Evolutionary conservation across 2,113 vertebrate species (phyloP).

Genomic region (Gopherus evgoodei): DNA sequence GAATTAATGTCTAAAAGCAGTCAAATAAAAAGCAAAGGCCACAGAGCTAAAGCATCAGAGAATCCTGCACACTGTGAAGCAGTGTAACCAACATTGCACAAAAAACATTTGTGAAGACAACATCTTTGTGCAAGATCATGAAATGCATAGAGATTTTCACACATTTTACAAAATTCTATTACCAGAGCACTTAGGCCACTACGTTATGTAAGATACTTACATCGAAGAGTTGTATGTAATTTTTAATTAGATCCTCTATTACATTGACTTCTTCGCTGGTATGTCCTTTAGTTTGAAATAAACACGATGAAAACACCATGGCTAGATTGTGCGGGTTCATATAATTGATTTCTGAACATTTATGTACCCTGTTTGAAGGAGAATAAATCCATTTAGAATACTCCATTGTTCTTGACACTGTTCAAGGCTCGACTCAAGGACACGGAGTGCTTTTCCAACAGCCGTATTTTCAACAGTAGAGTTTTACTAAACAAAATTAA

Average conservation of each 20-base stretch:
- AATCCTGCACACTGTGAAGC: background rate
- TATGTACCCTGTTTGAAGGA: conserved; percentile 87
- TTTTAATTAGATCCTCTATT: conserved; percentile 91
- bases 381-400: conserved; percentile 34
- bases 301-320: conserved; percentile 88
- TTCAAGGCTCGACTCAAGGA: background rate
- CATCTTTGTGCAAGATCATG: background rate
- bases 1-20: conserved; percentile 35
- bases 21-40: conserved; percentile 8
- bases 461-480: background rate
- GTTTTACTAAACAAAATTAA: background rate
- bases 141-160: background rate
- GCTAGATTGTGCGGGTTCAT: conserved; percentile 90
- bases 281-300: conserved; percentile 95
- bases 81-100: background rate
- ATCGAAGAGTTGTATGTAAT: conserved; percentile 93
- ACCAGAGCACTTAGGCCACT: background rate
- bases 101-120: background rate
- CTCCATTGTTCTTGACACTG: background rate
- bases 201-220: conserved; percentile 79
- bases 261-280: conserved; percentile 89
- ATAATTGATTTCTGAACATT: conserved; percentile 92
- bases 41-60: conserved; percentile 7
- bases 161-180: background rate
- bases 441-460: background rate